Percentiles rank a stretch among this genome's conserved stretches.
Conservation (phyloP, 1,140 invertebrate genomes). For the Zaprionus kolodkinae region DNA sequence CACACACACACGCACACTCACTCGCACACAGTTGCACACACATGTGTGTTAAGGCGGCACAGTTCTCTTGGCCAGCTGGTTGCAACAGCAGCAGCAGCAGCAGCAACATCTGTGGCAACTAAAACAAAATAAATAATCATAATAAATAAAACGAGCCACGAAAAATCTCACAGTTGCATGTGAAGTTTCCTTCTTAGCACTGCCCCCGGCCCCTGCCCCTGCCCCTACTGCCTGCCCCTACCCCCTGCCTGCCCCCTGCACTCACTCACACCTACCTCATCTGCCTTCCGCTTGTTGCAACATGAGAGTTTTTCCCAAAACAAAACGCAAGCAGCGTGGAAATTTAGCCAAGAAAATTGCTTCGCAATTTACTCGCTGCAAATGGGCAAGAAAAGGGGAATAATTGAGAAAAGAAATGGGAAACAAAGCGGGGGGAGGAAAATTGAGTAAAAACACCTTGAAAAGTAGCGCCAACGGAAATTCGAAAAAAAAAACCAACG, state of each 20-base stretch:
- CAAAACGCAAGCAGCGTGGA: not conserved
- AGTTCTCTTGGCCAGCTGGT: conserved; percentile 23
- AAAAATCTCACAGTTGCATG: conserved; percentile 77
- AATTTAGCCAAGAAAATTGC: conserved; percentile 35
- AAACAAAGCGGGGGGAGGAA: not conserved
- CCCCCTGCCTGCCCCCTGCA: not conserved
- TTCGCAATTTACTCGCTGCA: conserved; percentile 23
- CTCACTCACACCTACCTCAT: not conserved
- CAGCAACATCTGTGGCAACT: conserved; percentile 45
- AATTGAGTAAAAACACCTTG: conserved; percentile 25
- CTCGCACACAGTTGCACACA: not conserved
- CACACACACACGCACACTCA: not conserved
- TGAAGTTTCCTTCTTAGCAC: conserved; percentile 40
- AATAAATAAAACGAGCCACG: conserved; percentile 80
- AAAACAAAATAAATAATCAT: conserved; percentile 80
- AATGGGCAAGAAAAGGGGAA: not conserved
- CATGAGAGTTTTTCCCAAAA: conserved; percentile 21
- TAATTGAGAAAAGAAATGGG: not conserved
- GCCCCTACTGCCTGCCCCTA: not conserved
- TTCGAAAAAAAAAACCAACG: not conserved
- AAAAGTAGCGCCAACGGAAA: conserved; percentile 24
- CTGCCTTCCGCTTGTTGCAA: conserved; percentile 12
- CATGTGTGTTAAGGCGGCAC: conserved; percentile 15
- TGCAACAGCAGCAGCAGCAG: conserved; percentile 13
- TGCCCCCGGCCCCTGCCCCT: not conserved